These are phyloP conservation scores for Caenorhabditis elegans DNA, from an alignment of 1,140 invertebrate species.

Conservation along the genomic window DNA sequence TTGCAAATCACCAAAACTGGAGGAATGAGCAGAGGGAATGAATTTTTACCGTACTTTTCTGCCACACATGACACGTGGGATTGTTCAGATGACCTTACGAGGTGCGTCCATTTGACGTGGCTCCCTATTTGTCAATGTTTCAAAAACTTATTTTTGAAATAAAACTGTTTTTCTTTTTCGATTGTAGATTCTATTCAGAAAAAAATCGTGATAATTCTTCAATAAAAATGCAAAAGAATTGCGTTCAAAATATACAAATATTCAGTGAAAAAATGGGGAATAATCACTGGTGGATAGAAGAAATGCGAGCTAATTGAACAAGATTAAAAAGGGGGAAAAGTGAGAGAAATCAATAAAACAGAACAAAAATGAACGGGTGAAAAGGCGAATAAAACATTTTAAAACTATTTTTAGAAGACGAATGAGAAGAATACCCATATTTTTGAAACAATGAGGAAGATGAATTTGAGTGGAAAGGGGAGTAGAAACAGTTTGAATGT, in stretches of 20 bases:
- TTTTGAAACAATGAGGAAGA: slow-evolving; percentile 1
- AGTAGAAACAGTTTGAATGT: neutral
- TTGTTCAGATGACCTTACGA: no score
- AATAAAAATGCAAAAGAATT: neutral
- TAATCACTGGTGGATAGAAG: neutral
- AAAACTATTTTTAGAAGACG: slow-evolving; percentile 7
- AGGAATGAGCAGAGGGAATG: no score
- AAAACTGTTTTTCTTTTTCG: neutral
- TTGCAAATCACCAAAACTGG: no score
- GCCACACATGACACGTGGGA: no score
- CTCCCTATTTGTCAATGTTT: no score
- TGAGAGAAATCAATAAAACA: neutral
- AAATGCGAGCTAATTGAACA: neutral
- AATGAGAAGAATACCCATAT: neutral
- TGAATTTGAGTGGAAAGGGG: neutral
- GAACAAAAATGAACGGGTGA: neutral
- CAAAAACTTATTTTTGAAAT: no score
- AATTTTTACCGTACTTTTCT: no score
- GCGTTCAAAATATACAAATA: slow-evolving; percentile 26
- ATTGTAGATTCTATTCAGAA: no score
- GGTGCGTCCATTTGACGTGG: no score
- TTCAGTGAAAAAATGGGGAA: neutral
- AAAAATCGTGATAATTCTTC: no score
- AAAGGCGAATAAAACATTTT: neutral
- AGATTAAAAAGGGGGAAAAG: neutral